Conservation (phyloP, 1,140 invertebrate genomes). For the Apis cerana region DNA sequence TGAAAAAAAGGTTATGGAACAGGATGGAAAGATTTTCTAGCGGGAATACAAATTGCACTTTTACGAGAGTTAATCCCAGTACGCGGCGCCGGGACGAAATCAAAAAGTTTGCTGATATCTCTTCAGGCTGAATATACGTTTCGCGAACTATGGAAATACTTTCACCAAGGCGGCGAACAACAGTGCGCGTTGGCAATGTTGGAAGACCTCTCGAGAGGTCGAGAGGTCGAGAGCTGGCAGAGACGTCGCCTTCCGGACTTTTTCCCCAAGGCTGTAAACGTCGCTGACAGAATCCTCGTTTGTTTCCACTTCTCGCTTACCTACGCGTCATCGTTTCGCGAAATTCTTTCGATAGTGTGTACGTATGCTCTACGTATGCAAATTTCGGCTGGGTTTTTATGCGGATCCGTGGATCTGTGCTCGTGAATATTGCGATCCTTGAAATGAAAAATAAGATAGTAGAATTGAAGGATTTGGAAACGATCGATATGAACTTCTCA, state of each 20-base stretch:
- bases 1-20: not conserved
- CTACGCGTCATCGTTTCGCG: not conserved
- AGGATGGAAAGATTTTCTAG: conserved; percentile 19
- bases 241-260: conserved; percentile 37
- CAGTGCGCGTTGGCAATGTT: conserved; percentile 9
- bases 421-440: too few species aligned
- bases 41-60: conserved; percentile 58
- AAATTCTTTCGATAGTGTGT: not conserved
- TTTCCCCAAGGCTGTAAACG: conserved; percentile 43
- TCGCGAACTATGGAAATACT: conserved; percentile 47
- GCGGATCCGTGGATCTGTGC: too few species aligned
- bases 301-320: conserved; percentile 35
- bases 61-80: conserved; percentile 51
- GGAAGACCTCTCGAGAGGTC: conserved; percentile 50
- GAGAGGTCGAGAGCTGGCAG: conserved; percentile 40
- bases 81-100: conserved; percentile 40
- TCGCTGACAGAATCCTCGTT: conserved; percentile 47
- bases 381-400: too few species aligned
- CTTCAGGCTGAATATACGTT: conserved; percentile 50
- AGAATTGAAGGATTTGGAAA: too few species aligned
- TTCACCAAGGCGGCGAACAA: conserved; percentile 26
- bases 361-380: too few species aligned
- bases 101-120: conserved; percentile 56
- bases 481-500: too few species aligned
- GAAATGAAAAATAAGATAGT: too few species aligned